Percentiles rank a stretch among this genome's conserved stretches.
phyloP scores from a whole-genome alignment of 2,113 vertebrate species.

The Regulus satrapa region DNA sequence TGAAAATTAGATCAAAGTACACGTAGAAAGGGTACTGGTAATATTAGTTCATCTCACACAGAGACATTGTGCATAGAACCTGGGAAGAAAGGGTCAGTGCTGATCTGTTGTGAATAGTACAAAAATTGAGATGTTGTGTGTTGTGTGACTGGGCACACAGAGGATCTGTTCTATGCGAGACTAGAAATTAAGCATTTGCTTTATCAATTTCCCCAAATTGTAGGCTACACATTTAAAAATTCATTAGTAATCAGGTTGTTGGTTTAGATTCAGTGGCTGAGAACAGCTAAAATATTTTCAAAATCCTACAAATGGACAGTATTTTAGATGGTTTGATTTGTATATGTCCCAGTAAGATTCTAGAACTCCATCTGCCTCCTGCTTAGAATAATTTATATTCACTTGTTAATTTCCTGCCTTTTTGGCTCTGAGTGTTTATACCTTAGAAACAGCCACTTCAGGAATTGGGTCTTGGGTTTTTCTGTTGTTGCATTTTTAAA shows the following conservation, averaged over 20 bases:
- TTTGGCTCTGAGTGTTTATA: not conserved
- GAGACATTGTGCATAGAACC: not conserved
- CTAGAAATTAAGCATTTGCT: not conserved
- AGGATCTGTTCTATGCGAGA: not conserved
- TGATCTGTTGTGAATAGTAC: not conserved
- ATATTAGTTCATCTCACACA: not conserved
- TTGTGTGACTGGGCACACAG: not conserved
- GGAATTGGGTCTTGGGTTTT: not conserved
- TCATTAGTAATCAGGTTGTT: not conserved
- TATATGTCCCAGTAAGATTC: not conserved
- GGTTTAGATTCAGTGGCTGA: not conserved
- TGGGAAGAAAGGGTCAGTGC: not conserved
- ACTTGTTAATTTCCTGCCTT: not conserved
- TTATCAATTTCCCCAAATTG: not conserved
- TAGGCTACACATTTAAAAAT: not conserved
- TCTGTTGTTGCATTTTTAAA: not conserved
- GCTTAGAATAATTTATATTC: not conserved
- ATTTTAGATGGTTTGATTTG: not conserved
- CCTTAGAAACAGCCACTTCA: not conserved
- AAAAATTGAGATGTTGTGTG: not conserved
- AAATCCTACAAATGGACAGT: not conserved
- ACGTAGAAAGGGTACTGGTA: not conserved
- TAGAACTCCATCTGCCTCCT: not conserved
- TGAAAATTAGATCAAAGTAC: no score
- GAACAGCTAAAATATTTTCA: not conserved